A percentile compares a stretch with the other conserved stretches of the same genome.
phyloP scores from a whole-genome alignment of 2,113 vertebrate species.

The Xyliphius kryptos region DNA sequence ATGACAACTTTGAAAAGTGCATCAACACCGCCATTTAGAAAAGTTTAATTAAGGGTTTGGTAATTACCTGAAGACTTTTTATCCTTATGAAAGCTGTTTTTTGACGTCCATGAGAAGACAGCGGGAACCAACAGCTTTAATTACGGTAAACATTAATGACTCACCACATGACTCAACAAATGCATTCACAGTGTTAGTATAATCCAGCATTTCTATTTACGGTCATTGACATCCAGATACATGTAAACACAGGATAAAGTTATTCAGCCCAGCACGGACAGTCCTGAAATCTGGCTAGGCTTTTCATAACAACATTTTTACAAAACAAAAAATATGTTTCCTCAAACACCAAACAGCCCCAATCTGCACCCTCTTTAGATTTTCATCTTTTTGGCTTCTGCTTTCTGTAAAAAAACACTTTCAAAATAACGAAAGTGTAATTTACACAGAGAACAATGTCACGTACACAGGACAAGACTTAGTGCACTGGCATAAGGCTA shows the following conservation, averaged over 20 bases:
- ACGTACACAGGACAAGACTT: too few species aligned
- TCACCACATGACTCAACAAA: neutral
- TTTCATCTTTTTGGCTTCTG: too few species aligned
- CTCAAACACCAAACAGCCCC: too few species aligned
- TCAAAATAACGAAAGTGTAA: too few species aligned
- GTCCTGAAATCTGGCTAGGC: too few species aligned
- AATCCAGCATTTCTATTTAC: neutral
- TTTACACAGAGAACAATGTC: too few species aligned
- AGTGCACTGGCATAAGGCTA: too few species aligned
- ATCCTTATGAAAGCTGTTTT: neutral
- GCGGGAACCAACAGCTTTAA: neutral
- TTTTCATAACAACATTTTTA: too few species aligned
- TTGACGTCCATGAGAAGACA: neutral
- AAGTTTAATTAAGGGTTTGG: neutral
- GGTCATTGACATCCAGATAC: neutral
- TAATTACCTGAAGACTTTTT: neutral
- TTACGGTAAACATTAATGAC: slow-evolving; percentile 5
- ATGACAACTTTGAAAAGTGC: neutral
- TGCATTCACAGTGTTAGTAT: neutral
- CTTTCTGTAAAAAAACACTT: too few species aligned
- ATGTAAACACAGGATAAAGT: neutral
- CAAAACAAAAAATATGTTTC: too few species aligned
- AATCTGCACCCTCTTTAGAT: too few species aligned
- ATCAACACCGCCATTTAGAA: neutral
- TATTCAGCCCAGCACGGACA: too few species aligned